Evolutionary conservation across 2,888 invertebrate species (phyloP).

Genomic region (Idaea straminata): DNA sequence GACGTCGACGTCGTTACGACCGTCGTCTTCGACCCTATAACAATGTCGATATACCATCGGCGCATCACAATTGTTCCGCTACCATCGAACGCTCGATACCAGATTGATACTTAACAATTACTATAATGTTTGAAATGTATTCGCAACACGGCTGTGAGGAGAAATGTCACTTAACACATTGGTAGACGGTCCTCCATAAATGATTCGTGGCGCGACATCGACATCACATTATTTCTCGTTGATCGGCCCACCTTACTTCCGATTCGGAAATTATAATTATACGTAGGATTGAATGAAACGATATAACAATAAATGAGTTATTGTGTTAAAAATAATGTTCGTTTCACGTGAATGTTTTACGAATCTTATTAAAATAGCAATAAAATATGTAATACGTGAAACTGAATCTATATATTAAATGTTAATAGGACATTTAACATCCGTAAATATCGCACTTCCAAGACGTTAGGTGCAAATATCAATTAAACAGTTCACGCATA

Average conservation of each 20-base stretch:
- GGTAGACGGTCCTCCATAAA: slow-evolving; percentile 63
- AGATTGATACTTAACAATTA: slow-evolving; percentile 40
- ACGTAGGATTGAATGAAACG: slow-evolving; percentile 64
- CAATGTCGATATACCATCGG: slow-evolving; percentile 60
- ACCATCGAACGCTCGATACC: slow-evolving; percentile 59
- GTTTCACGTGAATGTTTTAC: slow-evolving; percentile 57
- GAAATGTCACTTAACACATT: slow-evolving; percentile 25
- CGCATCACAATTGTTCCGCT: slow-evolving; percentile 53
- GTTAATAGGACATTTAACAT: slow-evolving; percentile 16
- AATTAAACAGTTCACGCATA: slow-evolving; percentile 32
- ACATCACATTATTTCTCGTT: slow-evolving; percentile 75
- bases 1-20: slow-evolving; percentile 79
- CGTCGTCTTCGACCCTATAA: slow-evolving; percentile 65
- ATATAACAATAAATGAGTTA: slow-evolving; percentile 58
- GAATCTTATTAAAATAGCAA: slow-evolving; percentile 44
- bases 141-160: slow-evolving; percentile 23
- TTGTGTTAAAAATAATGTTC: slow-evolving; percentile 47
- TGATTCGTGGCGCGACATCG: slow-evolving; percentile 72
- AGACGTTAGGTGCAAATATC: slow-evolving; percentile 28
- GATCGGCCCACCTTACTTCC: slow-evolving; percentile 76
- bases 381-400: not conserved
- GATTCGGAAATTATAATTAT: slow-evolving; percentile 78
- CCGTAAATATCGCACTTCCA: slow-evolving; percentile 13
- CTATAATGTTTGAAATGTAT: slow-evolving; percentile 58
- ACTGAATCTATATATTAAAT: slow-evolving; percentile 9